These are phyloP conservation scores for Terrapene triunguis DNA, from an alignment of 2,113 vertebrate genomes.

Conservation along the genomic window DNA sequence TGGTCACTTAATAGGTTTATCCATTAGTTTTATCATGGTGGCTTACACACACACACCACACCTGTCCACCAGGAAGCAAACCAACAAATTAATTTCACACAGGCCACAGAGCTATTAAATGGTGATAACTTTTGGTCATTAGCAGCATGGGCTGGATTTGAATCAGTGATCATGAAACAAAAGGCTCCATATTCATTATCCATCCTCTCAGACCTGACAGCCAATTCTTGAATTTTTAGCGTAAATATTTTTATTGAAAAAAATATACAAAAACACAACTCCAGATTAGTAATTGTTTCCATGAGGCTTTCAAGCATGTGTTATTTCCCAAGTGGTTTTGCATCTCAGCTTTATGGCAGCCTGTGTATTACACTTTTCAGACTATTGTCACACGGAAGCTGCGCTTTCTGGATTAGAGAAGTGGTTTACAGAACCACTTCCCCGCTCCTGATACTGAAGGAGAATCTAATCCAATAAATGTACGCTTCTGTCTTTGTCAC, in stretches of 20 bases:
- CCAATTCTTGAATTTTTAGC: neutral
- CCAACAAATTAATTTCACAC: neutral
- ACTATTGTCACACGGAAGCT: neutral
- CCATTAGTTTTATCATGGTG: neutral
- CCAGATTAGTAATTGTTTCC: neutral
- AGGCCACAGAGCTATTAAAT: neutral
- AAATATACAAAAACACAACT: neutral
- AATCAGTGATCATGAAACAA: neutral
- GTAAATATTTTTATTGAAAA: neutral
- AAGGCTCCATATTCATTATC: neutral
- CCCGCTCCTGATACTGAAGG: neutral
- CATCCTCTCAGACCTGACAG: neutral
- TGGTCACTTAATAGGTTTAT: neutral
- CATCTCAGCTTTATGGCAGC: neutral
- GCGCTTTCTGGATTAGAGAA: conserved; percentile 16
- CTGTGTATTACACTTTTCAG: neutral
- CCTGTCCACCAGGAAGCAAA: conserved; percentile 3
- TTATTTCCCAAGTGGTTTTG: neutral
- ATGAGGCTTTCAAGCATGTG: neutral
- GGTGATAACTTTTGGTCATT: neutral
- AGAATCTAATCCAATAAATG: neutral
- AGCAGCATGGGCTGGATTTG: neutral
- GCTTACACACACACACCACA: neutral
- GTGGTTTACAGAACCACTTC: neutral
- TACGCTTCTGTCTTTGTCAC: neutral